Evolutionary conservation across 2,797 vertebrate genomes (phyloP).

Genomic region (Eospalax fontanierii): DNA sequence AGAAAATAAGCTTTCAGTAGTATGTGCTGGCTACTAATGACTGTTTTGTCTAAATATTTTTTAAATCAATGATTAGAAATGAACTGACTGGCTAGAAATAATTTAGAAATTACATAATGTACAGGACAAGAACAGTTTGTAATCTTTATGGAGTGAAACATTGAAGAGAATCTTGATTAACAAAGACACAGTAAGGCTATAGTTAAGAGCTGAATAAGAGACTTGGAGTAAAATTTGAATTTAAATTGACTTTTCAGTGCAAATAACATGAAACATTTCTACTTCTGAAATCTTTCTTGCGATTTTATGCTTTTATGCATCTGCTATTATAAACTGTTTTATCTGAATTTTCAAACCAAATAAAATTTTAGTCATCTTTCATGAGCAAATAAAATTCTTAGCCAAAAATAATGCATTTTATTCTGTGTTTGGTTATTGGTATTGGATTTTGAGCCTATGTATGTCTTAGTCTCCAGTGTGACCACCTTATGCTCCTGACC

Average conservation of each 20-base stretch:
- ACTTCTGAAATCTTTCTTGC: not conserved
- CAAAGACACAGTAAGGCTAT: not conserved
- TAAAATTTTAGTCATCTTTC: not conserved
- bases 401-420: not conserved
- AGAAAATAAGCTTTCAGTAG: conserved; percentile 6
- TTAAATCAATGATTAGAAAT: not conserved
- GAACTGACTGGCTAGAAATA: not conserved
- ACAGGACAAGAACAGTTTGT: not conserved
- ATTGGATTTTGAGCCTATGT: not conserved
- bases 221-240: not conserved
- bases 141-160: not conserved
- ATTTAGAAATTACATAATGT: not conserved
- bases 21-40: not conserved
- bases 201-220: not conserved
- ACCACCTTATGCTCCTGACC: not conserved
- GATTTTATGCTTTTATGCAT: not conserved
- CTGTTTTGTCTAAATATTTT: not conserved
- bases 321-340: not conserved
- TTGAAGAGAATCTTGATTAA: not conserved
- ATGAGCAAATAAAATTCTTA: not conserved
- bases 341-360: not conserved
- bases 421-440: not conserved
- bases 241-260: not conserved
- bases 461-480: not conserved
- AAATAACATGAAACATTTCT: not conserved